A percentile compares a stretch with the other conserved stretches of the same genome.
These are phyloP conservation scores for Clistopyga incitator DNA, from an alignment of 2,888 invertebrate genomes.

Conservation along the genomic window DNA sequence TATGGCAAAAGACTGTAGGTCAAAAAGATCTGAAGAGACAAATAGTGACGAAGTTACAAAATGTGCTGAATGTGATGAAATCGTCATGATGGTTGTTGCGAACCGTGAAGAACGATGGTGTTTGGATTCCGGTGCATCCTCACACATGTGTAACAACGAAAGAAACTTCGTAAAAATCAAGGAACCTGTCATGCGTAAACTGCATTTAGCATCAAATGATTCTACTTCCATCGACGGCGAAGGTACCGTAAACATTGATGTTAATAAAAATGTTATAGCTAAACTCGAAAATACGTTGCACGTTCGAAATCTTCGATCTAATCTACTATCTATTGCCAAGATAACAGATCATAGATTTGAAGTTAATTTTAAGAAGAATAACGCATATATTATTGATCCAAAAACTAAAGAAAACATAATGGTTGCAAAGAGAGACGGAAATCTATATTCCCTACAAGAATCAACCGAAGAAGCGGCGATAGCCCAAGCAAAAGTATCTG, in stretches of 20 bases:
- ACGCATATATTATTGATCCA: too few relatives aligned
- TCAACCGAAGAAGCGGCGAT: constrained; percentile 10
- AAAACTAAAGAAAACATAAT: too few relatives aligned
- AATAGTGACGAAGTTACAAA: constrained; percentile 10
- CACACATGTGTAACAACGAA: constrained; percentile 56
- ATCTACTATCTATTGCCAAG: too few relatives aligned
- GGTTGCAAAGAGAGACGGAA: constrained; percentile 36
- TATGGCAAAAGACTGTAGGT: constrained; percentile 9
- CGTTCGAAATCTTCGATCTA: too few relatives aligned
- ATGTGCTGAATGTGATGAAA: constrained; percentile 14
- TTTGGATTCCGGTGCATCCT: constrained; percentile 43
- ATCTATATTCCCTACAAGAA: constrained; percentile 57
- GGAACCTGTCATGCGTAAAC: constrained; percentile 40
- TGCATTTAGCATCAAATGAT: constrained; percentile 58
- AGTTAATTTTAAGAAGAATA: too few relatives aligned
- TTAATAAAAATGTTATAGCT: too few relatives aligned
- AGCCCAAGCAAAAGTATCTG: too few relatives aligned
- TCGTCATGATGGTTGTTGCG: constrained; percentile 17
- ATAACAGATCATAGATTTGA: too few relatives aligned
- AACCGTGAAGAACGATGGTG: constrained; percentile 30
- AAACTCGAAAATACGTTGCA: too few relatives aligned
- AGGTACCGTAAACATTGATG: constrained; percentile 49
- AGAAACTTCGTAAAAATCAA: constrained; percentile 50
- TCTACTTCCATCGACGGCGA: constrained; percentile 48
- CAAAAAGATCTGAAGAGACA: not conserved